phyloP scores from a whole-genome alignment of 64 coral and sea anemone species.

The Platygyra sinensis region DNA sequence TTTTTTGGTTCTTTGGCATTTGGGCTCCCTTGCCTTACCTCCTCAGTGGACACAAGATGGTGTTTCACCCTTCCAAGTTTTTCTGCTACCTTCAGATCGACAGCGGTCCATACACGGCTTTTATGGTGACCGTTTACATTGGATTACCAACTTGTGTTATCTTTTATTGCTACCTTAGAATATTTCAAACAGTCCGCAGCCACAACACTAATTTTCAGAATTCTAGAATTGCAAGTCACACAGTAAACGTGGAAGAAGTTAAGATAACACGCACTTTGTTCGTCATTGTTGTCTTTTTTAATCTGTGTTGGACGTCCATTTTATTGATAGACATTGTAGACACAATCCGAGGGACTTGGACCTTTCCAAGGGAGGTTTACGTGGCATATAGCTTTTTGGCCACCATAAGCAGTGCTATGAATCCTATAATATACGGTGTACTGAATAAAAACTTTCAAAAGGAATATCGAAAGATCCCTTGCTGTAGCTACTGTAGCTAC shows the following conservation, averaged over 20 bases:
- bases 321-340: slow-evolving; percentile 65
- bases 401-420: slow-evolving; percentile 55
- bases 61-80: slow-evolving; percentile 76
- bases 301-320: slow-evolving; percentile 66
- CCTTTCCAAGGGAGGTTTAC: slow-evolving; percentile 53
- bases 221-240: neutral
- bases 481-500: neutral
- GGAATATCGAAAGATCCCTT: slow-evolving; percentile 59
- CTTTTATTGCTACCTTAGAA: slow-evolving; percentile 72
- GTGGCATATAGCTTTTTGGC: slow-evolving; percentile 67
- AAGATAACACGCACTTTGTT: slow-evolving; percentile 78
- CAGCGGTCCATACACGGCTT: slow-evolving; percentile 12
- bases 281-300: slow-evolving; percentile 59
- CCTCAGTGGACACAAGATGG: slow-evolving; percentile 54
- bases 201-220: slow-evolving; percentile 71
- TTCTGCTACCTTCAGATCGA: slow-evolving; percentile 62
- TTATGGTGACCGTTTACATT: slow-evolving; percentile 38
- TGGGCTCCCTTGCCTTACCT: slow-evolving; percentile 58
- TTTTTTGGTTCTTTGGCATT: slow-evolving; percentile 39
- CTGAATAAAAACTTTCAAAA: slow-evolving; percentile 68
- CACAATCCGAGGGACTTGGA: slow-evolving; percentile 63
- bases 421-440: slow-evolving; percentile 74
- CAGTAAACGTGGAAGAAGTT: slow-evolving; percentile 65
- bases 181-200: slow-evolving; percentile 57
- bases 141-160: slow-evolving; percentile 61